Evolutionary conservation across 2,113 vertebrate genomes (phyloP).

Genomic region (Limanda limanda): DNA sequence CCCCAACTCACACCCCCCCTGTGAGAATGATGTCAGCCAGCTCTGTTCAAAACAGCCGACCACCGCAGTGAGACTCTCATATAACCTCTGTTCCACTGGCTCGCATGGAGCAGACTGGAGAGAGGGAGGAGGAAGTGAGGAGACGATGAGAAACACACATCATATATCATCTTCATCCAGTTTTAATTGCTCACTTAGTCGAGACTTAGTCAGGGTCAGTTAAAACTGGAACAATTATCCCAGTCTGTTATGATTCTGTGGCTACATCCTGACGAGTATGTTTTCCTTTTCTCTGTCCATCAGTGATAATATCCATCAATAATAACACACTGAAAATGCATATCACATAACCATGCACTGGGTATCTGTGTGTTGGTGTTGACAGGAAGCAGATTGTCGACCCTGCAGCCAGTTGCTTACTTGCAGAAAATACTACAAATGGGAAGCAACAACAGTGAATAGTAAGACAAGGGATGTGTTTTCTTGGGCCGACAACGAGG

Average conservation of each 20-base stretch:
- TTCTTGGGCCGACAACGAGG: no score
- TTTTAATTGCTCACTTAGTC: constrained; percentile 33
- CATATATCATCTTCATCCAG: constrained; percentile 40
- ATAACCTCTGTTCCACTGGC: constrained; percentile 62
- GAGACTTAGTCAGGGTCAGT: constrained; percentile 12
- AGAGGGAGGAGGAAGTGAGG: constrained; percentile 30
- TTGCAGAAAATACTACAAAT: no score
- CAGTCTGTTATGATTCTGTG: constrained; percentile 14
- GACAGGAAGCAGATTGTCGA: no score
- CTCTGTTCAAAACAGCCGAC: constrained; percentile 50
- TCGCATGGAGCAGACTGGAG: constrained; percentile 29
- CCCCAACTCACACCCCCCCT: constrained; percentile 26
- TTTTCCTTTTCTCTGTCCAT: not conserved
- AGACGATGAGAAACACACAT: constrained; percentile 32
- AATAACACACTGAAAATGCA: no score
- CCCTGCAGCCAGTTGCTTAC: no score
- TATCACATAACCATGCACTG: no score
- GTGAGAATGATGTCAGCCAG: constrained; percentile 69
- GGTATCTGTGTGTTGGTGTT: no score
- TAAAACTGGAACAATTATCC: constrained; percentile 15
- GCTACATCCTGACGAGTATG: not conserved
- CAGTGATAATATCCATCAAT: not conserved
- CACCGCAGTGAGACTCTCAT: constrained; percentile 60
- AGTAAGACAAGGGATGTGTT: no score
- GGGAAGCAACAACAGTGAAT: no score